Evolutionary conservation across 2,113 vertebrate species (phyloP).

Genomic region (Garra rufa): DNA sequence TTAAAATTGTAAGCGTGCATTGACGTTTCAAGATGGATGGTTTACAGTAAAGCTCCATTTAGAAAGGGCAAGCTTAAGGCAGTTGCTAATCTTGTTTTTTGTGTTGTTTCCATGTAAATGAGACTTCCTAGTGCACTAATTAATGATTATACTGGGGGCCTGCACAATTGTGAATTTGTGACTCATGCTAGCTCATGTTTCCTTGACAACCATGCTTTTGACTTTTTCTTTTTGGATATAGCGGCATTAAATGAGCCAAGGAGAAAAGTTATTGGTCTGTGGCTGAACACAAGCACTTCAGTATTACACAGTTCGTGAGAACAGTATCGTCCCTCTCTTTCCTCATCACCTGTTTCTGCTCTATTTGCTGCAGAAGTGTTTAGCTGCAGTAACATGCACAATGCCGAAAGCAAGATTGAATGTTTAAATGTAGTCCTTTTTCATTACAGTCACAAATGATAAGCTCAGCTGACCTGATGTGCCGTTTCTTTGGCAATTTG

Average conservation of each 20-base stretch:
- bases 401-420: not conserved
- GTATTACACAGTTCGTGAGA: conserved; percentile 40
- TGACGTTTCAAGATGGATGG: not conserved
- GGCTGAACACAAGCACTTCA: not conserved
- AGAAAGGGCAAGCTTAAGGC: not conserved
- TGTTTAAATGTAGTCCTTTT: conserved; percentile 16
- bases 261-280: conserved; percentile 22
- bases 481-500: not conserved
- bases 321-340: conserved; percentile 40
- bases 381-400: conserved; percentile 11
- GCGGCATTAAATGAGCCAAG: conserved; percentile 32
- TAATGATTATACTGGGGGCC: conserved; percentile 18
- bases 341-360: conserved; percentile 46
- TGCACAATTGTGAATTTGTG: conserved; percentile 38
- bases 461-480: not conserved
- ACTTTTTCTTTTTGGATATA: not conserved
- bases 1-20: not conserved
- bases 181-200: conserved; percentile 48
- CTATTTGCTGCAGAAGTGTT: conserved; percentile 5
- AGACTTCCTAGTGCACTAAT: conserved; percentile 41
- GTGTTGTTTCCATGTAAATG: not conserved
- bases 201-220: conserved; percentile 48
- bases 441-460: conserved; percentile 8
- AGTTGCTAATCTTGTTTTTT: conserved; percentile 15
- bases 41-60: conserved; percentile 10